These are phyloP conservation scores for Phalangium opilio DNA, from an alignment of 2,888 invertebrate species.

Conservation along the genomic window DNA sequence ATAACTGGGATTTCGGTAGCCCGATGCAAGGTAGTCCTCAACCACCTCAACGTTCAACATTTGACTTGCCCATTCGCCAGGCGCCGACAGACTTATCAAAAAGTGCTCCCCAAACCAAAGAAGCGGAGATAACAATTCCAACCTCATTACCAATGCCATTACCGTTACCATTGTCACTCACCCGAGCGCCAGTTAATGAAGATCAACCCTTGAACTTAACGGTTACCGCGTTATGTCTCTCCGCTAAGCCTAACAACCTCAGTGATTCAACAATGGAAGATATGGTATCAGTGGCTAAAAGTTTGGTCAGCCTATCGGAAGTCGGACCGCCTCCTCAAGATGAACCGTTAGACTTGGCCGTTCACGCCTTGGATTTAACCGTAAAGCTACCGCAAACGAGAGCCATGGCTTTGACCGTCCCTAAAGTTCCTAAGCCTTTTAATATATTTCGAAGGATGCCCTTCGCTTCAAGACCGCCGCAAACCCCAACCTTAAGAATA, in stretches of 20 bases:
- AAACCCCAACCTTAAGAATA: neutral
- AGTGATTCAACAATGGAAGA: constrained; percentile 12
- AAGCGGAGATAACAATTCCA: too few species aligned
- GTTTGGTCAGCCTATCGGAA: constrained; percentile 14
- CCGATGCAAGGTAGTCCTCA: constrained; percentile 8
- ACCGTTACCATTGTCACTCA: neutral
- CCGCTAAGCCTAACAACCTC: constrained; percentile 4
- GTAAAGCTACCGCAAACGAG: constrained; percentile 40
- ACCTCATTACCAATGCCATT: too few species aligned
- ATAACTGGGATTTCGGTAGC: too few species aligned
- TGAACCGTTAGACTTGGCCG: constrained; percentile 22
- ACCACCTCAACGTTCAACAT: constrained; percentile 17
- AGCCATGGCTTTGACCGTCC: neutral
- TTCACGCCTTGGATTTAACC: constrained; percentile 63
- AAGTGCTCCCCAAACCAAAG: too few species aligned
- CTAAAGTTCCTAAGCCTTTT: neutral
- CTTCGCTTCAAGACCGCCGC: neutral
- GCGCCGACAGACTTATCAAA: too few species aligned
- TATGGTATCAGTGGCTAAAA: constrained; percentile 15
- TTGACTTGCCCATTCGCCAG: too few species aligned
- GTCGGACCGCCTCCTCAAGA: constrained; percentile 17
- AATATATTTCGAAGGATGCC: neutral
- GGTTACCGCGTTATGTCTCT: constrained; percentile 3
- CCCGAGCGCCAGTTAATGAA: constrained; percentile 9
- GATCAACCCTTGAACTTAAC: constrained; percentile 43